These are phyloP conservation scores for Eira barbara DNA, from an alignment of 2,113 vertebrate species.

Conservation along the genomic window DNA sequence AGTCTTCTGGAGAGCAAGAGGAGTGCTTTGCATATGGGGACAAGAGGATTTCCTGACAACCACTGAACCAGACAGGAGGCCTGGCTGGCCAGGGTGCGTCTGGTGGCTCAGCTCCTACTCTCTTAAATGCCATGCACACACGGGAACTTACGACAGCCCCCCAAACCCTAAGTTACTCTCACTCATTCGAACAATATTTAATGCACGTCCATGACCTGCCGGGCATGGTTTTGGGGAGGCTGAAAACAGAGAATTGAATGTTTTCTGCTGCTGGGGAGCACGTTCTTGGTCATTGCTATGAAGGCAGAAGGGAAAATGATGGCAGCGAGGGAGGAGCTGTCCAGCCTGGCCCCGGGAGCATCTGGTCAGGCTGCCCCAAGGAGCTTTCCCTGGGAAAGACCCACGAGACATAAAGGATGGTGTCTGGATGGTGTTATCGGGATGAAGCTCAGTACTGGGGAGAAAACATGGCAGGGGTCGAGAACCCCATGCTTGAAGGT, in stretches of 20 bases:
- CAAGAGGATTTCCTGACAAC: background rate
- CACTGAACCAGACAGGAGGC: background rate
- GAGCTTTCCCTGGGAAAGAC: background rate
- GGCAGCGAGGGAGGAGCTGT: accelerated
- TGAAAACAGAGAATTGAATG: background rate
- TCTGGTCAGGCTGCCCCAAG: background rate
- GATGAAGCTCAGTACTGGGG: too few species aligned
- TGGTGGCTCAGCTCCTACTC: background rate
- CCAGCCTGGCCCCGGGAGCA: too few species aligned
- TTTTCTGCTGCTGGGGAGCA: background rate
- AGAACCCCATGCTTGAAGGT: background rate
- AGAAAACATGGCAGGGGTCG: accelerated
- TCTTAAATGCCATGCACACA: too few species aligned
- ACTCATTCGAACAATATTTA: background rate
- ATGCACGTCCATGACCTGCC: background rate
- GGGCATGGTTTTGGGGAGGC: background rate
- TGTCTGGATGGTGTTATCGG: accelerated
- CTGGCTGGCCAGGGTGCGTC: background rate
- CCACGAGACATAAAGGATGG: background rate
- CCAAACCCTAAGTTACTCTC: background rate
- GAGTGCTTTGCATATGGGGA: background rate
- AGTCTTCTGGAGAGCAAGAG: background rate
- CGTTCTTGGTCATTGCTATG: background rate
- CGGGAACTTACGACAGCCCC: background rate
- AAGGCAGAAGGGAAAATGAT: accelerated